Evolutionary conservation across 2,113 vertebrate species (phyloP), one percentile per base, ranked within the genome.

Genomic region (Rutilus rutilus): DNA sequence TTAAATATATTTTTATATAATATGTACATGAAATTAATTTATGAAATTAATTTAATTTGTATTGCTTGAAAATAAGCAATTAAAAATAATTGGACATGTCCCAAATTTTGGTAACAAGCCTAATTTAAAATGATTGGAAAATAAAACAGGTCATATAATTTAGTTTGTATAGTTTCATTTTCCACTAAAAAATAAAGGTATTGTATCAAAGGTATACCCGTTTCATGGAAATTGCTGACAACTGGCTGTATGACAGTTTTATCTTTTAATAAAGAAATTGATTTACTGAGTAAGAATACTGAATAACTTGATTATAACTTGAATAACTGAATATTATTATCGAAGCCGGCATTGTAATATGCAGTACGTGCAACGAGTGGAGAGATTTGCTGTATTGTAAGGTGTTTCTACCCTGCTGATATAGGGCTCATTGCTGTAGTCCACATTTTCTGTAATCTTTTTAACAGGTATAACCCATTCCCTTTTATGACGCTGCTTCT

Each of bases 391-490:
- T 36, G 19, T 39, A 11, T n/a, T 10, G 23, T 62, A 42, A n/a
- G 36, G 19, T 71, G 33, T 71, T 42, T 42, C 21, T 57, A 91
- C 90, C 69, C 0, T 80, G 50, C 88, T 80, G 6, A 91, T 0
- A 6, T 0, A 14, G 1, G 4, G 7, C 2, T 4, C 12, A 19
- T 8, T 5, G 2, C 4, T 76, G 64, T 89, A 90, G 45, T 86
- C 74, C 11, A 33, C 2, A 71, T 91, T 91, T 69, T 91, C 90
- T 33, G 6, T 85, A 2, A 91, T 52, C 11, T 0, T 65, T 14
- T 17, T 65, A 1, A 86, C 0, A 64, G 89, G 90, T 8, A 89
- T 2, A 6, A 91, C 2, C 91, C 88, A 91, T 23, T 90, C 52
- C 78, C 91, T 89, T 83, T 80, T 90, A 4, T 86, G 82, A 3